Percentiles rank a stretch among this genome's conserved stretches.
Conservation (phyloP, 1,140 invertebrate genomes). For the Bombus breviceps region DNA sequence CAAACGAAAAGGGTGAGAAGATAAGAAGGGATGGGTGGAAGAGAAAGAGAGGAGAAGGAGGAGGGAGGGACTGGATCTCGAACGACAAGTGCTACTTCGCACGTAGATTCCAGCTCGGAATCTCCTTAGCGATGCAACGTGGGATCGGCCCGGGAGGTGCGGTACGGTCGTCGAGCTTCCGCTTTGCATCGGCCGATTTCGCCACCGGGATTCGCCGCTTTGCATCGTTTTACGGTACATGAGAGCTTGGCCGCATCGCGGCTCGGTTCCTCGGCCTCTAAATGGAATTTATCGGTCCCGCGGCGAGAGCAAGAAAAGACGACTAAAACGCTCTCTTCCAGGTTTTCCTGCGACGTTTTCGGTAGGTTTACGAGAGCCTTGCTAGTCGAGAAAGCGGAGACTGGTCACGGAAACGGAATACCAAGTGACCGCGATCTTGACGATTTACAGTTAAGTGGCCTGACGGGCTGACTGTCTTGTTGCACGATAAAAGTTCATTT, state of each 20-base stretch:
- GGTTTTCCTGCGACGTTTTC: too few species aligned
- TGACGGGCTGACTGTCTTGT: neutral
- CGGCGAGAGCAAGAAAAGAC: neutral
- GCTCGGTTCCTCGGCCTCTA: conserved; percentile 25
- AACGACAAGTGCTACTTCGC: conserved; percentile 62
- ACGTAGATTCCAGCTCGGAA: conserved; percentile 66
- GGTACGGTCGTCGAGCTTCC: conserved; percentile 38
- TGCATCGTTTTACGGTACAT: conserved; percentile 30
- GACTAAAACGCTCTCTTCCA: neutral
- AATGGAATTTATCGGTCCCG: conserved; percentile 64
- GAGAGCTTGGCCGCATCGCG: neutral
- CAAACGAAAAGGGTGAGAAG: neutral
- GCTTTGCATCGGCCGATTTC: conserved; percentile 60
- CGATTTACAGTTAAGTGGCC: neutral
- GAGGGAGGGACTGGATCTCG: neutral
- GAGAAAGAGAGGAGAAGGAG: too few species aligned
- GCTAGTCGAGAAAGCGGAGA: too few species aligned
- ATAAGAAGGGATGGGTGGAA: too few species aligned
- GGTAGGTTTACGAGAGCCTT: neutral
- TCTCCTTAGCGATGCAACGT: conserved; percentile 63
- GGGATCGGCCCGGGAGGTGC: neutral
- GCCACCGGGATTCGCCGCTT: conserved; percentile 35
- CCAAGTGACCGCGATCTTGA: neutral
- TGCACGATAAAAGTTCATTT: conserved; percentile 13
- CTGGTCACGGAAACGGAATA: neutral